These are phyloP conservation scores for Leontocebus nigricollis DNA, from an alignment of 2,797 vertebrate genomes.

Conservation along the genomic window DNA sequence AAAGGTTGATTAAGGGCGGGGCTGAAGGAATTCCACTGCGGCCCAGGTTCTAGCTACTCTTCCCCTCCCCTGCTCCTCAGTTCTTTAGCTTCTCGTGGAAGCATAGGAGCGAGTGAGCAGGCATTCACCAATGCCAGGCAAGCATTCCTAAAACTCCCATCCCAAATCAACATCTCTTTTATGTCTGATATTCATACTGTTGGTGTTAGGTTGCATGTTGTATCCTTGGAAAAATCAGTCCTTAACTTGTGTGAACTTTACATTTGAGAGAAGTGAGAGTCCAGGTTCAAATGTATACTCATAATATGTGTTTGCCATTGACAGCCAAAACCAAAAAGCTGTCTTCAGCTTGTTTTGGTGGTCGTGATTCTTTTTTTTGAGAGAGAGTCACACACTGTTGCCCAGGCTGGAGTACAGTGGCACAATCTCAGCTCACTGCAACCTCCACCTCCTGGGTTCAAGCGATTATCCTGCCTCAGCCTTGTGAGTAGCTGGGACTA, in stretches of 20 bases:
- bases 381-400: not conserved
- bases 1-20: conserved; percentile 2
- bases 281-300: not conserved
- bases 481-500: not conserved
- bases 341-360: not conserved
- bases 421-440: not conserved
- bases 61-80: not conserved
- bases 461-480: not conserved
- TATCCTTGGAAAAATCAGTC: not conserved
- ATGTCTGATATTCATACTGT: not conserved
- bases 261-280: conserved; percentile 24
- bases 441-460: not conserved
- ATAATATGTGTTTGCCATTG: not conserved
- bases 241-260: not conserved
- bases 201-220: not conserved
- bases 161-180: not conserved
- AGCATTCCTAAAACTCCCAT: not conserved
- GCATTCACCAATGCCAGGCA: not conserved
- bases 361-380: not conserved
- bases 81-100: not conserved
- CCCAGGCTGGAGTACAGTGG: not conserved
- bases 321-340: not conserved
- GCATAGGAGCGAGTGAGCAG: not conserved
- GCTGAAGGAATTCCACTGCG: not conserved
- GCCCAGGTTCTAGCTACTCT: not conserved